Base-by-base conservation (phyloP, 2,888 invertebrate species). In the Oscheius sp. region DNA sequence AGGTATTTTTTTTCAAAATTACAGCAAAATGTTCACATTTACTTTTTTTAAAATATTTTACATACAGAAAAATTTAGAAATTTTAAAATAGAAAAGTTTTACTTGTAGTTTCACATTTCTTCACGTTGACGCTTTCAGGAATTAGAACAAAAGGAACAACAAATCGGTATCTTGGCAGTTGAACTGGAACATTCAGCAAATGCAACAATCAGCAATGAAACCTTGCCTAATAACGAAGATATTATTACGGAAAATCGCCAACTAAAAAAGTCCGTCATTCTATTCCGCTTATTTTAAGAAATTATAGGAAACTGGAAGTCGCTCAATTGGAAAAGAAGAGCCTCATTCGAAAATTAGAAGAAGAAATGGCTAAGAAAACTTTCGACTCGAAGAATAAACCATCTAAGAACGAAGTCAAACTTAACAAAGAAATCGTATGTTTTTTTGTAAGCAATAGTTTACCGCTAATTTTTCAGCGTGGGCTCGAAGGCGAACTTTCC, bases 301-400 rank as follows among this genome's bases (percentile, higher is more conserved):
- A 1, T 18, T 75, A 21, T 45, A 74, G 73, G 69, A 83, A 85
- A 45, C 52, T 84, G 59, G 76, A 76, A 0, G 72, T 76, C 16
- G 83, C 84, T 55, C 77, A 72, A 46, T 71, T 76, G 0, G 76
- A 75, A 35, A 83, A 83, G 59, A 76, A 78, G 63, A 74, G 75
- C 21, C 72, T 78, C 7, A 79, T 78, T 79, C 95, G 96, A 90
- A 99, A 98, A 89, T 91, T 99, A 79, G 95, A 96, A 5, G 96
- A 98, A 90, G 94, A 98, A 76, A 94, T 98, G 94, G 95, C 96
- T 89, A 92, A 96, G 95, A 94, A 88, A 93, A 92, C 61, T 92
- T 93, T 72, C 93, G 94, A 90, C 45, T 77, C 74, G 78, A 82
- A 78, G 72, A 81, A 76, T 5, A 78, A 77, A 23, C 76, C 76